Base-by-base conservation (phyloP, 2,113 vertebrate species). In the Perca fluviatilis region DNA sequence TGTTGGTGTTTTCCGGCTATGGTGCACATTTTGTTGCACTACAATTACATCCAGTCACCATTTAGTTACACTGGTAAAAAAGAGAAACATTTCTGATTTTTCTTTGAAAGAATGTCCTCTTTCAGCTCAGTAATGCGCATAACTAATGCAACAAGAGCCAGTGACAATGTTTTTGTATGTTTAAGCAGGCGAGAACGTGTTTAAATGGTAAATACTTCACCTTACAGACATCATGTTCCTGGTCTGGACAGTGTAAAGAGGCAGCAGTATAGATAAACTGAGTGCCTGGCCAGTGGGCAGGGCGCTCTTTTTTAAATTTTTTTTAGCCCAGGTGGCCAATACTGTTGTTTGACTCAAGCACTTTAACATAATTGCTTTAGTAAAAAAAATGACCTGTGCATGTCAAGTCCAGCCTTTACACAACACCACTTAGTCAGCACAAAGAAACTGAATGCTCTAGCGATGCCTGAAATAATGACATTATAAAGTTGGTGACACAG, bases 281-380 rank as follows among this genome's bases (percentile, higher is more conserved):
- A 90, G 82, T 58, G 63, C 33, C 67, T 61, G 36, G 77, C 79
- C 77, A 68, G 73, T 85, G 71, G 70, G 75, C 56, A 83, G 77
- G 66, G 23, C 14, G 47, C 5, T 6, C 8, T 40, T 12, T 73
- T 21, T 30, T 40, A 6, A 36, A 6, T 54, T 75, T 84, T 33
- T 74, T 83, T 79, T 72, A 68, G 67, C 82, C 75, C 82, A 88
- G 79, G 85, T 89, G 91, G 77, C 87, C 91, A 89, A 86, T 90
- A 87, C 74, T 78, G 50, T 69, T 81, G 82, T 89, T 86, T 89
- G 76, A 86, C 76, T 79, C 69, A 79, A 89, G 84, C 92, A 87
- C 92, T 93, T 91, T 83, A 88, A 88, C 30, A 70, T 77, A 89
- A 94, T 92, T 88, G 87, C 90, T 87, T 88, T 63, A 74, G 84